Evolutionary conservation across 2,888 invertebrate species (phyloP).

Genomic region (Pollenia angustigena): DNA sequence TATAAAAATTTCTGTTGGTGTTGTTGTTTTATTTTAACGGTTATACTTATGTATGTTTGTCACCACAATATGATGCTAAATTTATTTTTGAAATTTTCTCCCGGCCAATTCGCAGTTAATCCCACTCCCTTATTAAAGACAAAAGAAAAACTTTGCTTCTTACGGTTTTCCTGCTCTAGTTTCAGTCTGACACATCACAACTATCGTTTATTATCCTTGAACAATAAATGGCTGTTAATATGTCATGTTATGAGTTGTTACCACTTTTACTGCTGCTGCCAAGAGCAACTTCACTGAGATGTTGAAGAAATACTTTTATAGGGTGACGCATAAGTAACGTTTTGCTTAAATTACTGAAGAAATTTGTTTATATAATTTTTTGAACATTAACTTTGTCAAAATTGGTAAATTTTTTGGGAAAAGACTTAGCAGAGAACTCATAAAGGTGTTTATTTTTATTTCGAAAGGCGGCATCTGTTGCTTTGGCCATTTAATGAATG

Average conservation of each 20-base stretch:
- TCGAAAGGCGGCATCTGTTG: too few relatives aligned
- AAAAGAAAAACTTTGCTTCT: background rate
- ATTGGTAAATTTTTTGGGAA: too few relatives aligned
- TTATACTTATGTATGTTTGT: slow-evolving; percentile 47
- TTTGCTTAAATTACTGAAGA: too few relatives aligned
- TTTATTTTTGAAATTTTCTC: slow-evolving; percentile 34
- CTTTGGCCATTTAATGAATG: too few relatives aligned
- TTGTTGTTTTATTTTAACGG: slow-evolving; percentile 37
- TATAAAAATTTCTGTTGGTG: slow-evolving; percentile 25
- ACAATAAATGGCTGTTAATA: slow-evolving; percentile 65
- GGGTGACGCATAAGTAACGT: too few relatives aligned
- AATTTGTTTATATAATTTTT: too few relatives aligned
- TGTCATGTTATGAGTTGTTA: slow-evolving; percentile 70
- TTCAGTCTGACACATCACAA: slow-evolving; percentile 32
- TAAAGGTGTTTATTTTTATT: too few relatives aligned
- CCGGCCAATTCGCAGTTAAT: background rate
- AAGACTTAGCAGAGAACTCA: too few relatives aligned
- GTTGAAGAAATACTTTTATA: too few relatives aligned
- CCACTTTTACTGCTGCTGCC: slow-evolving; percentile 52
- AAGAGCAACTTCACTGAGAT: too few relatives aligned
- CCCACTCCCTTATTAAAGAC: background rate
- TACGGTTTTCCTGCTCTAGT: slow-evolving; percentile 32
- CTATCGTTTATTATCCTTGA: slow-evolving; percentile 64
- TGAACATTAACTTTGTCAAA: too few relatives aligned
- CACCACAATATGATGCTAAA: slow-evolving; percentile 56